These are phyloP conservation scores for Brachyrhaphis roseni DNA, from an alignment of 2,797 vertebrate species.

Conservation along the genomic window DNA sequence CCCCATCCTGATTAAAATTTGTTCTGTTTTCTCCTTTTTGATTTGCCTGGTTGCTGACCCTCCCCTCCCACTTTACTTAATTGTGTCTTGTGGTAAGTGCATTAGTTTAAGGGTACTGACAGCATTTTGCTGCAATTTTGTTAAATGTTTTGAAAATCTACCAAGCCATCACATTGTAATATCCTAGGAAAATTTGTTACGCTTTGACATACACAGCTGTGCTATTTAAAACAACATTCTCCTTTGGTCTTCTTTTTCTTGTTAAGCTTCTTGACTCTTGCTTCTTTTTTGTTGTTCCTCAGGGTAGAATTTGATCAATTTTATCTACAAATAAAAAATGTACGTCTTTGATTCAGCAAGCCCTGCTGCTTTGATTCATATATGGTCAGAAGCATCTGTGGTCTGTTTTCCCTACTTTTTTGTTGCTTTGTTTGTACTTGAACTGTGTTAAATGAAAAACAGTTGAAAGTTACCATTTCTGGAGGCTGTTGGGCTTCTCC, in stretches of 20 bases:
- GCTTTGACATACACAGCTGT: conserved; percentile 2
- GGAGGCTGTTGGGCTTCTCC: not conserved
- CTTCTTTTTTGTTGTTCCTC: not conserved
- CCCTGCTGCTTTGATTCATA: not conserved
- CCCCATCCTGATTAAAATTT: conserved; percentile 94
- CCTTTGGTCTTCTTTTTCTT: not conserved
- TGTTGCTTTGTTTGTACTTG: not conserved
- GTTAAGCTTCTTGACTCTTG: not conserved
- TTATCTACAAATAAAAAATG: not conserved
- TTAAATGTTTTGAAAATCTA: conserved; percentile 25
- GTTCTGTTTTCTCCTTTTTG: conserved; percentile 98
- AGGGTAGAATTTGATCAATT: not conserved
- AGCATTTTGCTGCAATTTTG: conserved; percentile 65
- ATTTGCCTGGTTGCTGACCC: conserved; percentile 96
- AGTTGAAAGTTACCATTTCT: not conserved
- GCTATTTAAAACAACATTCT: conserved; percentile 10
- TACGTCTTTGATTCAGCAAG: not conserved
- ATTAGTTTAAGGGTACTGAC: conserved; percentile 84
- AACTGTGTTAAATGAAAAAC: not conserved
- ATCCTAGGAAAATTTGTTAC: not conserved
- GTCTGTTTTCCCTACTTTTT: not conserved
- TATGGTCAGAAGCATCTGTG: not conserved
- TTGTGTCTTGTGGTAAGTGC: conserved; percentile 99
- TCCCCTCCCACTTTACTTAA: conserved; percentile 98
- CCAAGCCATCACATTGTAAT: conserved; percentile 4